Percentiles rank a stretch among this genome's conserved stretches.
Conservation (phyloP, 2,113 vertebrate species). For the Manacus vitellinus region DNA sequence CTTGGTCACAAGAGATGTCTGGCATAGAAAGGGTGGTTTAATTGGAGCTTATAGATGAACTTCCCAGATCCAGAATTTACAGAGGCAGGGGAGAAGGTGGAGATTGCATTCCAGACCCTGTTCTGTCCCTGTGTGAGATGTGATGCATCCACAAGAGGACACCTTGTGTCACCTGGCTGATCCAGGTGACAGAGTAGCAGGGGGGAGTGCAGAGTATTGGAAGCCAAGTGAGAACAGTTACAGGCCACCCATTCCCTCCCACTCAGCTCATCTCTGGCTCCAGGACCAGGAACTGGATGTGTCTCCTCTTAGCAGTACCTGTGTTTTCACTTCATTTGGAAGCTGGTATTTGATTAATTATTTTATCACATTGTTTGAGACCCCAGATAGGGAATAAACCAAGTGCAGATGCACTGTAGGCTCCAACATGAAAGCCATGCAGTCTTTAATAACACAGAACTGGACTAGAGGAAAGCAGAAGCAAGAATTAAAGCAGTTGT, state of each 20-base stretch:
- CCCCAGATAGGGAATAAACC: neutral
- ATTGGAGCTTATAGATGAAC: neutral
- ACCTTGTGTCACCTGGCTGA: neutral
- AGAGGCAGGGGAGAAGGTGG: fast-evolving
- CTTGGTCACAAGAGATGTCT: neutral
- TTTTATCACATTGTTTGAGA: neutral
- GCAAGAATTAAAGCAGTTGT: neutral
- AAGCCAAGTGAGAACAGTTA: neutral
- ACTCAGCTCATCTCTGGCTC: neutral
- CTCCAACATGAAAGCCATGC: neutral
- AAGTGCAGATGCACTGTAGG: neutral
- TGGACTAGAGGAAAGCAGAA: neutral
- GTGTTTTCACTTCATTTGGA: neutral
- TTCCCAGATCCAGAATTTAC: neutral
- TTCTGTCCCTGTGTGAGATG: neutral
- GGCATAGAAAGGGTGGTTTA: neutral
- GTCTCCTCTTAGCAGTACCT: neutral
- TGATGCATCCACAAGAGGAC: neutral
- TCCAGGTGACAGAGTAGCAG: neutral
- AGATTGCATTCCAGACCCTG: neutral
- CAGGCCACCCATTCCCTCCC: neutral
- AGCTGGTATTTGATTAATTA: neutral
- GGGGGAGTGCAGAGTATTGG: neutral
- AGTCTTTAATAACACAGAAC: neutral
- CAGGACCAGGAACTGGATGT: neutral